phyloP scores from a whole-genome alignment of 2,888 invertebrate genomes.

The Ypsolopha scabrella region DNA sequence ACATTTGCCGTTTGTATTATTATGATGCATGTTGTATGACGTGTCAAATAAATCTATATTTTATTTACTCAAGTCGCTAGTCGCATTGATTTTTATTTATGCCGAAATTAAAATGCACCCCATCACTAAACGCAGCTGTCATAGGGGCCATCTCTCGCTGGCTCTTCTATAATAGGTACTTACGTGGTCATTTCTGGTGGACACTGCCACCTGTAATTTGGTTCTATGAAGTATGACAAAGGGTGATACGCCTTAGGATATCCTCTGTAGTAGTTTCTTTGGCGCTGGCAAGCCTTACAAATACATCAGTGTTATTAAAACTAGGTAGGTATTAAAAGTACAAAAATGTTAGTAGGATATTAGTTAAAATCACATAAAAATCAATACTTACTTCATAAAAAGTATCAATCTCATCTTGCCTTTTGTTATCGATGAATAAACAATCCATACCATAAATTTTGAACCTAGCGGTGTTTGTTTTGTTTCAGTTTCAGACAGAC shows the following conservation, averaged over 20 bases:
- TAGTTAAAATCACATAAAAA: background rate
- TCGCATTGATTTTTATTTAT: too few species aligned
- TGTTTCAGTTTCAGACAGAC: too few species aligned
- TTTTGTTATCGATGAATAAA: slow-evolving; percentile 44
- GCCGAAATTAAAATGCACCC: too few species aligned
- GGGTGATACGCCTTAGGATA: slow-evolving; percentile 69
- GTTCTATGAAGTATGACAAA: slow-evolving; percentile 64
- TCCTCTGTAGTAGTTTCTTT: slow-evolving; percentile 73
- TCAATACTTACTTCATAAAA: slow-evolving; percentile 46
- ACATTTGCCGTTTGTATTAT: too few species aligned
- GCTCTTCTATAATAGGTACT: too few species aligned
- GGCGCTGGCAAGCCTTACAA: slow-evolving; percentile 66
- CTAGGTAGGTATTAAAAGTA: background rate
- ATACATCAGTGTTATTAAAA: background rate
- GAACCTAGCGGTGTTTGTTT: background rate
- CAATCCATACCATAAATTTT: slow-evolving; percentile 9
- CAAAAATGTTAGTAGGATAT: background rate
- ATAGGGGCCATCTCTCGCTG: too few species aligned
- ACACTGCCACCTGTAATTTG: slow-evolving; percentile 65
- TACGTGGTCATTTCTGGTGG: slow-evolving; percentile 67
- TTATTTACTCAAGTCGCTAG: too few species aligned
- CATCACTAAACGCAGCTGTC: too few species aligned
- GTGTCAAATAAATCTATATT: too few species aligned
- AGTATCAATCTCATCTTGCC: slow-evolving; percentile 53
- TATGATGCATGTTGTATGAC: too few species aligned